Evolutionary conservation across 2,797 vertebrate species (phyloP), one percentile per base, ranked within the genome.

Genomic region (Poecilia gillii): DNA sequence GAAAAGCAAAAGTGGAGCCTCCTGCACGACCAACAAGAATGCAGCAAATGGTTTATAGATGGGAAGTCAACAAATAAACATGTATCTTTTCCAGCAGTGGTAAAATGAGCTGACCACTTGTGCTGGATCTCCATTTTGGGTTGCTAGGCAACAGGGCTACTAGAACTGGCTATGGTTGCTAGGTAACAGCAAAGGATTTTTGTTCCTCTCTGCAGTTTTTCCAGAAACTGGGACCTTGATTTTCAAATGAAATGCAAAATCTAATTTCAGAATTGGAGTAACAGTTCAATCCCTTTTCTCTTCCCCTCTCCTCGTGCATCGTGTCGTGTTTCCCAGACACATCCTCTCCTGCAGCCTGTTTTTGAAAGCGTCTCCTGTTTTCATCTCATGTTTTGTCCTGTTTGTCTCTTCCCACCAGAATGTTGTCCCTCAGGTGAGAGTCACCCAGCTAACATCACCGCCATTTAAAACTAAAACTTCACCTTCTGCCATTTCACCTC

Each of bases 391-490:
- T 86, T 41, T 82, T 73, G 23, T 92, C 83, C 39, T 82, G 77
- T 91, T 73, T 92, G 86, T 90, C 81, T 87, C 81, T 71, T 83
- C 75, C 88, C 43, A 72, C 90, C 90, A 94, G 93, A 92, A 72
- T 92, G 82, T 84, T 91, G 80, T 91, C 92, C 33, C 84, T 92
- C 84, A 95, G 95, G 96, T 96, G 95, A 96, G 95, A 92, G 36
- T 49, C 74, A 74, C 80, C 25, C 71, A 55, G 33, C 3, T 87
- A 79, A 90, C 86, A 75, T 80, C 74, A 78, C 55, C 6, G 3
- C 33, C 25, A 1, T 33, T 8, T 33, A 18, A 4, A 33, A 71
- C 72, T 80, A 83, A 51, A 87, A 77, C 28, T 14, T 46, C 36
- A 74, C 46, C 49, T 62, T 47, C 18, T 49, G 11, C 6, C 51